Evolutionary conservation across 2,113 vertebrate genomes (phyloP).

Genomic region (Bujurquina vittata): DNA sequence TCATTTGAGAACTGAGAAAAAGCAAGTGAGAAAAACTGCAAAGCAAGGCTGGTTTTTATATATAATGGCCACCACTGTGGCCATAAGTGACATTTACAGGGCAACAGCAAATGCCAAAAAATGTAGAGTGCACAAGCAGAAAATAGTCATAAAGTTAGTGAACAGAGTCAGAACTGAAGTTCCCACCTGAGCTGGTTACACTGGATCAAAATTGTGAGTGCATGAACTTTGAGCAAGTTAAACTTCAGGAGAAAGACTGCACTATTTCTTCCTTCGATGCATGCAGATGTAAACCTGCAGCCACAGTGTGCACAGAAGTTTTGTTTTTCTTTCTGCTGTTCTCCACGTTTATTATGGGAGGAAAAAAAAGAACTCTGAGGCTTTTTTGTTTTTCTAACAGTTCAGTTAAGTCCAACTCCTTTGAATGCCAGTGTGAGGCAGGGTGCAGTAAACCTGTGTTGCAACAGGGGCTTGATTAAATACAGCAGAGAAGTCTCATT

Average conservation of each 20-base stretch:
- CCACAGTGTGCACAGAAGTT: background rate
- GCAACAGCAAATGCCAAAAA: background rate
- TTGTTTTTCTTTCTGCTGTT: background rate
- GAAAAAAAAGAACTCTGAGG: background rate
- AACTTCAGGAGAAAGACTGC: background rate
- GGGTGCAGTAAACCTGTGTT: background rate
- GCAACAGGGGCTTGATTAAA: slow-evolving; percentile 15
- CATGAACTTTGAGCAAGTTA: background rate
- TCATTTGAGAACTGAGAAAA: background rate
- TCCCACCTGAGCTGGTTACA: background rate
- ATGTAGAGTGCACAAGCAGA: background rate
- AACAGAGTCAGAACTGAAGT: background rate
- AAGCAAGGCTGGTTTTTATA: background rate
- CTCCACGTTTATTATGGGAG: background rate
- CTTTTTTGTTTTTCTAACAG: slow-evolving; percentile 1
- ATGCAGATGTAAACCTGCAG: background rate
- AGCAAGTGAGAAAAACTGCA: background rate
- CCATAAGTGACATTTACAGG: background rate
- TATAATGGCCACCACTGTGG: background rate
- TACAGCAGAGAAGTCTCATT: background rate
- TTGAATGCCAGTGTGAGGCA: background rate
- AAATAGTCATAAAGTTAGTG: background rate
- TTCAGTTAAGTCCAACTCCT: background rate
- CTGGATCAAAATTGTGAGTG: background rate
- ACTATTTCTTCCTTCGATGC: background rate